phyloP scores from a whole-genome alignment of 1,140 invertebrate species.

The Rhopalosiphum maidis region DNA sequence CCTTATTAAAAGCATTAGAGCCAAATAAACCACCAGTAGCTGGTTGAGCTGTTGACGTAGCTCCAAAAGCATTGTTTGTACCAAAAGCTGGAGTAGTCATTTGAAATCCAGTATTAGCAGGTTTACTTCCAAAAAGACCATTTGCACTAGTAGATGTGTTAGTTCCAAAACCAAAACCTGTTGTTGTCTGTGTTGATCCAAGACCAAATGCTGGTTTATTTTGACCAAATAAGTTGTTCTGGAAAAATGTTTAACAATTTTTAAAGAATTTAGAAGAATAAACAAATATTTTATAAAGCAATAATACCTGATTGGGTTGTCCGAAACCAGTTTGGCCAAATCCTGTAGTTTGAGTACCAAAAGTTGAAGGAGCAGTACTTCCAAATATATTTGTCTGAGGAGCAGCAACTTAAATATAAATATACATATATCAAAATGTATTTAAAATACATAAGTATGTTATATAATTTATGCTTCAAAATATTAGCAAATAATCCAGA shows the following conservation, averaged over 20 bases:
- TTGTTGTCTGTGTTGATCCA: conserved; percentile 62
- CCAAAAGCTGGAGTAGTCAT: conserved; percentile 67
- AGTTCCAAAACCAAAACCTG: conserved; percentile 60
- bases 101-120: conserved; percentile 64
- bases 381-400: conserved; percentile 63
- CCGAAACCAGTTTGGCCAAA: conserved; percentile 64
- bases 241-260: conserved; percentile 57
- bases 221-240: conserved; percentile 65
- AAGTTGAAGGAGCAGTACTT: conserved; percentile 62
- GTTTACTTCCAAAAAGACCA: conserved; percentile 64
- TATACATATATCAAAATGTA: not conserved
- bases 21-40: conserved; percentile 66
- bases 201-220: conserved; percentile 65
- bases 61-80: conserved; percentile 65
- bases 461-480: not conserved
- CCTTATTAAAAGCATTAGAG: conserved; percentile 62
- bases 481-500: no score
- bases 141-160: conserved; percentile 60
- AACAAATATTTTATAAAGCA: not conserved
- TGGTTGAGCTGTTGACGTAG: conserved; percentile 63
- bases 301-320: conserved; percentile 56
- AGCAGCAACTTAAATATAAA: conserved; percentile 61
- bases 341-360: conserved; percentile 63
- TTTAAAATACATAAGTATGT: no score
- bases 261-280: not conserved